Percentiles rank a stretch among this genome's conserved stretches.
Evolutionary conservation across 2,797 vertebrate genomes (phyloP).

Genomic region (Pristis pectinata): DNA sequence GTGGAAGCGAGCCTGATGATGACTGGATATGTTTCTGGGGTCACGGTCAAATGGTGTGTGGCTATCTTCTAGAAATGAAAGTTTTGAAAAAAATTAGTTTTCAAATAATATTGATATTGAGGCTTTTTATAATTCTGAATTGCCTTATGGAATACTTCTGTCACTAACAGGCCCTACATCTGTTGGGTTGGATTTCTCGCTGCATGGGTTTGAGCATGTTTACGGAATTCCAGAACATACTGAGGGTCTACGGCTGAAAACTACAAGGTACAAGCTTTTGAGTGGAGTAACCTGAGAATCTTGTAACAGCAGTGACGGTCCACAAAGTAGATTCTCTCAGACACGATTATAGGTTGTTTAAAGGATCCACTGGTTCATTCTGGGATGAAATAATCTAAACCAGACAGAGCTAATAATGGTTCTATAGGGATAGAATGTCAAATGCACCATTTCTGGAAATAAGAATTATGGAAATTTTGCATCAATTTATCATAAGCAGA

Average conservation of each 20-base stretch:
- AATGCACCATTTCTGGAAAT: neutral
- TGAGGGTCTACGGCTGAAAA: constrained; percentile 73
- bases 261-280: constrained; percentile 66
- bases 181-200: constrained; percentile 76
- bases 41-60: neutral
- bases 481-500: neutral
- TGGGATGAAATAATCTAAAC: neutral
- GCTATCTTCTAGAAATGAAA: neutral
- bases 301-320: neutral
- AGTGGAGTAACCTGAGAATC: neutral
- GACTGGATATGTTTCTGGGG: neutral
- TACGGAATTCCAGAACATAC: constrained; percentile 86
- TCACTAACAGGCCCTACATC: constrained; percentile 70
- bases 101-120: neutral
- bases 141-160: neutral
- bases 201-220: constrained; percentile 76
- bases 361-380: neutral
- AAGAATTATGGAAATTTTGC: neutral
- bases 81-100: neutral
- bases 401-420: neutral
- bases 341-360: neutral
- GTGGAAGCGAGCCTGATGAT: neutral
- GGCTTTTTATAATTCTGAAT: neutral
- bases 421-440: neutral
- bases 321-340: neutral